phyloP scores from a whole-genome alignment of 2,888 invertebrate species.

The Trichacis sp. region DNA sequence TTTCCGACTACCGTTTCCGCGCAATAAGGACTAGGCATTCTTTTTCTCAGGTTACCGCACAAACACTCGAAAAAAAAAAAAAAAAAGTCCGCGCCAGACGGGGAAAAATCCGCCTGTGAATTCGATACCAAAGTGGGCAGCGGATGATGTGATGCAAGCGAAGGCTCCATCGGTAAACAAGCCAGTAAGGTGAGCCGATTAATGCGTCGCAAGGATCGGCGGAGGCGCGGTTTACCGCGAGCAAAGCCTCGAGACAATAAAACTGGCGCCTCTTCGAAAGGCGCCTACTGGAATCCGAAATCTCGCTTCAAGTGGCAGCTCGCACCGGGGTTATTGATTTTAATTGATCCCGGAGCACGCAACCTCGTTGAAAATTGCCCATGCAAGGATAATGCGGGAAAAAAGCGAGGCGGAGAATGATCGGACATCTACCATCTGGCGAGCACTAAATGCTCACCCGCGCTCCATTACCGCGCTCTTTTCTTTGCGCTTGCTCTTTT shows the following conservation, averaged over 20 bases:
- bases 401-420: too few relatives aligned
- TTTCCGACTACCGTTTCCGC: too few relatives aligned
- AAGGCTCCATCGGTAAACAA: background rate
- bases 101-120: background rate
- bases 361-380: background rate
- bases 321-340: background rate
- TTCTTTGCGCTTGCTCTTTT: too few relatives aligned
- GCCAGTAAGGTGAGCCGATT: conserved; percentile 4
- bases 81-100: too few relatives aligned
- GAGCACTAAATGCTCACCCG: too few relatives aligned
- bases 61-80: too few relatives aligned
- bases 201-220: background rate
- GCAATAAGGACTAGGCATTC: too few relatives aligned
- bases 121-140: background rate
- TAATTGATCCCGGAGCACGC: too few relatives aligned
- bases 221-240: conserved; percentile 1
- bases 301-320: conserved; percentile 5
- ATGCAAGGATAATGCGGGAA: background rate
- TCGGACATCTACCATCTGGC: too few relatives aligned
- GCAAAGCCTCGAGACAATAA: conserved; percentile 14
- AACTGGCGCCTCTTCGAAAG: conserved; percentile 4
- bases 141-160: background rate
- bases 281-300: conserved; percentile 16
- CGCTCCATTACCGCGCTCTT: too few relatives aligned
- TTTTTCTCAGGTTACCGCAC: too few relatives aligned